A percentile compares a stretch with the other conserved stretches of the same genome.
Conservation (phyloP, 2,888 invertebrate genomes). For the Maniola hyperantus region DNA sequence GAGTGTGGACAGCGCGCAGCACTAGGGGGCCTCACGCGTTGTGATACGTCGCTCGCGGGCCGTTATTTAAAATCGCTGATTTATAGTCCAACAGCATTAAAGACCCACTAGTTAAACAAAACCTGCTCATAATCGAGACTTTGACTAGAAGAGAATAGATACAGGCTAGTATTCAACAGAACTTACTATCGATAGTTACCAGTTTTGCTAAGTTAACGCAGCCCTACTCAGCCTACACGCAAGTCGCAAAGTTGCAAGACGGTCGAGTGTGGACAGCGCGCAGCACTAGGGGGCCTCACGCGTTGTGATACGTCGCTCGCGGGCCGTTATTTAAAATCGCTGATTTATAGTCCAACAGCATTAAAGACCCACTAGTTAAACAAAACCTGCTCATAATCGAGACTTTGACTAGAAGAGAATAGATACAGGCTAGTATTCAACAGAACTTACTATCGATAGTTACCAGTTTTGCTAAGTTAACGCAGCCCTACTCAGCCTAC, state of each 20-base stretch:
- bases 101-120: too few relatives aligned
- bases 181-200: constrained; percentile 1
- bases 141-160: too few relatives aligned
- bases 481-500: constrained; percentile 43
- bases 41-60: constrained; percentile 73
- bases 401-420: too few relatives aligned
- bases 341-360: constrained; percentile 82
- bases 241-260: not conserved
- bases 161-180: too few relatives aligned
- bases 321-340: constrained; percentile 80
- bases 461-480: not conserved
- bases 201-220: too few relatives aligned
- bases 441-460: too few relatives aligned
- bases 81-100: constrained; percentile 82
- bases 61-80: constrained; percentile 81
- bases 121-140: too few relatives aligned
- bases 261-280: constrained; percentile 55
- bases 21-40: constrained; percentile 81
- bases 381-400: too few relatives aligned
- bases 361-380: too few relatives aligned
- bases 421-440: too few relatives aligned
- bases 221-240: not conserved
- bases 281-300: too few relatives aligned
- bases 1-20: constrained; percentile 73
- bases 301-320: constrained; percentile 62